These are phyloP conservation scores for Lasioglossum calceatum DNA, from an alignment of 2,888 invertebrate genomes.

Conservation along the genomic window DNA sequence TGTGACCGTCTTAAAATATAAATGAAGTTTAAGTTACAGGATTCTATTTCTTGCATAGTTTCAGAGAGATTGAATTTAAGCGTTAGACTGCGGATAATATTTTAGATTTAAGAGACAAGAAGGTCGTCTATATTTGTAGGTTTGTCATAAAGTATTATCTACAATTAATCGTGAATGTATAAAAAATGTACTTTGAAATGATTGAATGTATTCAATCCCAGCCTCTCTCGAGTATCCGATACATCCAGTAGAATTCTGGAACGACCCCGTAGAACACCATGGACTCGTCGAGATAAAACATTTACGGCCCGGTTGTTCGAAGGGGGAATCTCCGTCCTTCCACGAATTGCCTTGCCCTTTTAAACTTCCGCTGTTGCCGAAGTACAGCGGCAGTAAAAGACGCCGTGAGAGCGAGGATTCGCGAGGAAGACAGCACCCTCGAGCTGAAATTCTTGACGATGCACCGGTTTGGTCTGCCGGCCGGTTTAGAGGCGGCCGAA, in stretches of 20 bases:
- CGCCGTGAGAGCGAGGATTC: neutral
- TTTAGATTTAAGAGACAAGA: no score
- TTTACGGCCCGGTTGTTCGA: constrained; percentile 67
- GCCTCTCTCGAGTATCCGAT: neutral
- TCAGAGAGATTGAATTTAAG: no score
- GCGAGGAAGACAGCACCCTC: neutral
- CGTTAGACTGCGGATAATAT: no score
- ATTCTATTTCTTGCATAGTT: neutral
- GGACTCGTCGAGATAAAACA: constrained; percentile 70
- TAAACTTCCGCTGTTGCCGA: constrained; percentile 38
- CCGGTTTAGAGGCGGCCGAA: constrained; percentile 11
- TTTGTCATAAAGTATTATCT: neutral
- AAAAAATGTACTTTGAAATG: no score
- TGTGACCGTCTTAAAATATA: neutral
- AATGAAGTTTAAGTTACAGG: neutral
- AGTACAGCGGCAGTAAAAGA: constrained; percentile 29
- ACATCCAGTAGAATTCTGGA: neutral
- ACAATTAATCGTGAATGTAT: neutral
- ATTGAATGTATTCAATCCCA: neutral
- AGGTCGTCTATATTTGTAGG: no score
- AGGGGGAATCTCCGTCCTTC: neutral
- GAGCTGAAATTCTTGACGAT: constrained; percentile 15
- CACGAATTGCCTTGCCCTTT: constrained; percentile 46
- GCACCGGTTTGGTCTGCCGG: neutral
- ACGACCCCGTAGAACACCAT: neutral